Conservation (phyloP, 2,797 vertebrate species). For the Novumbra hubbsi region DNA sequence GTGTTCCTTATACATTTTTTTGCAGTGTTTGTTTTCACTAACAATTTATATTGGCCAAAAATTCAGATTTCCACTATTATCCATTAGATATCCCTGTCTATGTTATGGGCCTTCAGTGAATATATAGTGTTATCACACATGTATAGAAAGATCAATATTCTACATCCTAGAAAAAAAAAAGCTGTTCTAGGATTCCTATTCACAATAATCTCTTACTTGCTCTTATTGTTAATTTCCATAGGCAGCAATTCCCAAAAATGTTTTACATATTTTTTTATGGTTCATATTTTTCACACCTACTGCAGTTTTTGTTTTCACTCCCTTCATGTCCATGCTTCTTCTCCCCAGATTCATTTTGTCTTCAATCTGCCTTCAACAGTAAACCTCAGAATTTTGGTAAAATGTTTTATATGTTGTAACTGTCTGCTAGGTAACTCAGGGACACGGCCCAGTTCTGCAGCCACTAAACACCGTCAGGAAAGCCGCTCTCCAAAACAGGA, state of each 20-base stretch:
- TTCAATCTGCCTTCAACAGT: conserved; percentile 17
- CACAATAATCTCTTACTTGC: background rate
- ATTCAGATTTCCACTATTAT: too few relatives aligned
- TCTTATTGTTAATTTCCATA: too few relatives aligned
- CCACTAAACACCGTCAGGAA: conserved; percentile 88
- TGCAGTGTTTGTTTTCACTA: too few relatives aligned
- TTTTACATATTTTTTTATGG: conserved; percentile 15
- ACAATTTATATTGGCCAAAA: too few relatives aligned
- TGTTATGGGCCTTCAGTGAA: background rate
- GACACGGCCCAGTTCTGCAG: conserved; percentile 79
- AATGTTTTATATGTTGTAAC: conserved; percentile 52
- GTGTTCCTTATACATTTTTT: too few relatives aligned
- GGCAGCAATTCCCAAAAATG: background rate
- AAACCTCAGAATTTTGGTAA: conserved; percentile 9
- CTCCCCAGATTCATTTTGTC: conserved; percentile 28
- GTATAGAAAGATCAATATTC: background rate
- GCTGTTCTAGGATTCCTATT: background rate
- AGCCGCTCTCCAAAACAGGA: conserved; percentile 88
- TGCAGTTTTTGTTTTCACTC: conserved; percentile 27
- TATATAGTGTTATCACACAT: background rate
- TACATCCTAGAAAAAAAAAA: background rate
- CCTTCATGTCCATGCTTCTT: conserved; percentile 33
- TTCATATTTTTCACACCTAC: conserved; percentile 37
- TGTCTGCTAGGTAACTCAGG: conserved; percentile 82
- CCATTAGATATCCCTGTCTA: too few relatives aligned